Percentiles rank a stretch among this genome's conserved stretches.
Conservation (phyloP, 2,888 invertebrate genomes). For the Ypsolopha scabrella region DNA sequence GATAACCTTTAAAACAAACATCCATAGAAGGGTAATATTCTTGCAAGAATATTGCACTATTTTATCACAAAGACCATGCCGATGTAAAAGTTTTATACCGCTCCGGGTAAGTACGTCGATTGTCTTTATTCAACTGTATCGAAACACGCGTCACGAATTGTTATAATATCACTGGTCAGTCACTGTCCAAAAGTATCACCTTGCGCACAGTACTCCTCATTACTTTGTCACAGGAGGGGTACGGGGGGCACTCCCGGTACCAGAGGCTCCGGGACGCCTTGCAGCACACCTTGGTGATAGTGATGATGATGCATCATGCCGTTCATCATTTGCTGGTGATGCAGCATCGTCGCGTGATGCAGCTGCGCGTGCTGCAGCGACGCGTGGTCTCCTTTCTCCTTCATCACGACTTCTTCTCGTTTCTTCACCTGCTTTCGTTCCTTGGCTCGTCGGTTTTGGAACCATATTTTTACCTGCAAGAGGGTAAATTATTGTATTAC, state of each 20-base stretch:
- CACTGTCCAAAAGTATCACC: constrained; percentile 31
- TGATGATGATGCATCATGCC: constrained; percentile 66
- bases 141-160: too few relatives aligned
- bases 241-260: constrained; percentile 57
- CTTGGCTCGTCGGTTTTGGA: constrained; percentile 94
- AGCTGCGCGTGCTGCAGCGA: constrained; percentile 61
- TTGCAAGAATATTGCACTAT: constrained; percentile 45
- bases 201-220: constrained; percentile 35
- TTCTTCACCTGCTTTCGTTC: constrained; percentile 92
- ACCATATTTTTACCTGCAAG: constrained; percentile 81
- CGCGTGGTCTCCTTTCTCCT: constrained; percentile 69
- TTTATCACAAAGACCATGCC: constrained; percentile 37
- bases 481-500: too few relatives aligned
- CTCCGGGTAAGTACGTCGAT: too few relatives aligned
- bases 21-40: constrained; percentile 17
- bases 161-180: constrained; percentile 12
- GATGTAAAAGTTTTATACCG: constrained; percentile 12
- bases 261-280: constrained; percentile 62
- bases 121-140: too few relatives aligned
- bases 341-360: constrained; percentile 67
- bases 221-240: constrained; percentile 56
- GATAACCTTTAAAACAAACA: too few relatives aligned
- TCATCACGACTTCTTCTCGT: constrained; percentile 77
- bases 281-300: constrained; percentile 62
- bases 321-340: constrained; percentile 67